Evolutionary conservation across 2,113 vertebrate genomes (phyloP).

Genomic region (Hymenochirus boettgeri): DNA sequence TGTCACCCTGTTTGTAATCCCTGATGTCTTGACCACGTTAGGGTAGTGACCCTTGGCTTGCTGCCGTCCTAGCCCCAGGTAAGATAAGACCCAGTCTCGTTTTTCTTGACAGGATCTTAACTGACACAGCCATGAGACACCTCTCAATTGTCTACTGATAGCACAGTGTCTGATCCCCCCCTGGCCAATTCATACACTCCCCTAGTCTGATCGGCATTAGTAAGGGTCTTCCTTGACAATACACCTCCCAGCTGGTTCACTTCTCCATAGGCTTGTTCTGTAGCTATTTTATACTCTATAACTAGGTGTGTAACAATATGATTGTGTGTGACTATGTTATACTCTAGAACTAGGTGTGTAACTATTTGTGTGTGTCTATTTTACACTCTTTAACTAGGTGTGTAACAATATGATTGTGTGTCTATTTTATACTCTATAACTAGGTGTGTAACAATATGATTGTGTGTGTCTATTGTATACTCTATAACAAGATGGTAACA

Average conservation of each 20-base stretch:
- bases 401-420: too few species aligned
- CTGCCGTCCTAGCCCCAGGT: conserved; percentile 93
- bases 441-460: too few species aligned
- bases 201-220: conserved; percentile 89
- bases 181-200: conserved; percentile 95
- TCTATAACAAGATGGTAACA: too few species aligned
- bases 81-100: conserved; percentile 97
- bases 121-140: conserved; percentile 97
- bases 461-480: too few species aligned
- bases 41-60: conserved; percentile 94
- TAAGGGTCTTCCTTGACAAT: conserved; percentile 95
- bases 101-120: conserved; percentile 93
- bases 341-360: too few species aligned
- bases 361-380: too few species aligned
- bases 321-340: too few species aligned
- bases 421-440: too few species aligned
- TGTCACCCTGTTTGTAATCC: conserved; percentile 95
- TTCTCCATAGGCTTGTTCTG: conserved; percentile 98
- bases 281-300: too few species aligned
- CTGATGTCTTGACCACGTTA: conserved; percentile 94
- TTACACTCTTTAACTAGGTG: too few species aligned
- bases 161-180: conserved; percentile 95
- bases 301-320: too few species aligned
- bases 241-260: conserved; percentile 97
- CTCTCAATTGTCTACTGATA: conserved; percentile 89